These are phyloP conservation scores for Ctenicera cuprea DNA, from an alignment of 2,888 invertebrate genomes.

Conservation along the genomic window DNA sequence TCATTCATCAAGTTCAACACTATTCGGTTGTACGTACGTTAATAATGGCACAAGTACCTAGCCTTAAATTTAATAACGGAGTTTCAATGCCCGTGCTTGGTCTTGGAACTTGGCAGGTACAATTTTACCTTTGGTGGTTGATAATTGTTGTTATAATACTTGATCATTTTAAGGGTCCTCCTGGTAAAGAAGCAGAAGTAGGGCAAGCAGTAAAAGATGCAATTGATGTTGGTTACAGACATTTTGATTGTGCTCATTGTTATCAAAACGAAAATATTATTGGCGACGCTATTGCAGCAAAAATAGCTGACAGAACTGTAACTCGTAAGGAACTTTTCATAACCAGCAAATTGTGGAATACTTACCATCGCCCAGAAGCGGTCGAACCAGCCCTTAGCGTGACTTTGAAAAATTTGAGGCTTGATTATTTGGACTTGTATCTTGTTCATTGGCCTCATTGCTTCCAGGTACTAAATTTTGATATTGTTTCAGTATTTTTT, in stretches of 20 bases:
- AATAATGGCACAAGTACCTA: conserved; percentile 24
- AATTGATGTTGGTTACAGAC: conserved; percentile 85
- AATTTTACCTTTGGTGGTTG: conserved; percentile 47
- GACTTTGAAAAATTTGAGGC: conserved; percentile 81
- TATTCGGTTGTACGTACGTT: too few species aligned
- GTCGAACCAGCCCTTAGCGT: conserved; percentile 82
- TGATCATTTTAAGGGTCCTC: conserved; percentile 24
- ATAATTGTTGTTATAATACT: not conserved
- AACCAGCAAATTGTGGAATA: conserved; percentile 85
- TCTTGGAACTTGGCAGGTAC: conserved; percentile 81
- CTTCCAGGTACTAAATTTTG: conserved; percentile 69
- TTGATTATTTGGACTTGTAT: conserved; percentile 90
- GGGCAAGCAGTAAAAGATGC: conserved; percentile 82
- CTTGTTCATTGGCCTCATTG: conserved; percentile 95
- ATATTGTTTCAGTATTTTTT: too few species aligned
- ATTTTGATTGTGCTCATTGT: conserved; percentile 83
- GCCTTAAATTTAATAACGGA: conserved; percentile 76
- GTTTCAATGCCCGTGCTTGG: conserved; percentile 76
- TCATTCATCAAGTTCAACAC: too few species aligned
- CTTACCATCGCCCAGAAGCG: conserved; percentile 86
- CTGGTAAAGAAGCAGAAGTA: conserved; percentile 73
- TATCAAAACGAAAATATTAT: conserved; percentile 86
- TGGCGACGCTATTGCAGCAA: conserved; percentile 78
- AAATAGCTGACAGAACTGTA: conserved; percentile 79
- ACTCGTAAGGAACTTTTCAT: conserved; percentile 83